A percentile compares a stretch with the other conserved stretches of the same genome.
Evolutionary conservation across 1,140 invertebrate species (phyloP).

Genomic region (Drosophila murphyi): DNA sequence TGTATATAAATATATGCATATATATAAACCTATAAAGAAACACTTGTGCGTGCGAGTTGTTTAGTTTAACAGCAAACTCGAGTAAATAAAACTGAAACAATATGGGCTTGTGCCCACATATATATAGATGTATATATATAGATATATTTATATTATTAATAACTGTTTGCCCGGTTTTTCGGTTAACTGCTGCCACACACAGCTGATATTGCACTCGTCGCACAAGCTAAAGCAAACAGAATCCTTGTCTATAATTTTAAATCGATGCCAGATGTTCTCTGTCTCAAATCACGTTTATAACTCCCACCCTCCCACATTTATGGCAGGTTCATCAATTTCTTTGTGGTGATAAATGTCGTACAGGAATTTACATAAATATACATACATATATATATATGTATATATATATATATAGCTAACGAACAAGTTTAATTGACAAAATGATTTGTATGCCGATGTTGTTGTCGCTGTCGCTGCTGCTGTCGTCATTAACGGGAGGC

Average conservation of each 20-base stretch:
- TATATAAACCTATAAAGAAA: slow-evolving; percentile 67
- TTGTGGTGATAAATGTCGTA: slow-evolving; percentile 73
- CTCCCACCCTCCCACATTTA: not conserved
- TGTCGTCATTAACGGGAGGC: slow-evolving; percentile 22
- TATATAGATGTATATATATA: too few species aligned
- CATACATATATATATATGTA: slow-evolving; percentile 61
- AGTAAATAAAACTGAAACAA: slow-evolving; percentile 76
- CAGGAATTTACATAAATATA: slow-evolving; percentile 76
- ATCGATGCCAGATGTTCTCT: slow-evolving; percentile 10
- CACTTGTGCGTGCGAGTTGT: slow-evolving; percentile 70
- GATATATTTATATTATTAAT: not conserved
- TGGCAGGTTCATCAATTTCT: slow-evolving; percentile 73
- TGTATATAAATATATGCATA: slow-evolving; percentile 65
- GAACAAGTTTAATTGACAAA: slow-evolving; percentile 61
- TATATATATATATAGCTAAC: slow-evolving; percentile 49
- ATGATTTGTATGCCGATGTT: slow-evolving; percentile 69
- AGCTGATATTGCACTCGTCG: not conserved
- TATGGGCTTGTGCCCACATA: slow-evolving; percentile 27
- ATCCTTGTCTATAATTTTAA: not conserved
- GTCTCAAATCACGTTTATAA: not conserved
- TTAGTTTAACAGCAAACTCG: slow-evolving; percentile 75
- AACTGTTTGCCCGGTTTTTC: slow-evolving; percentile 9
- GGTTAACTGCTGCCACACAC: slow-evolving; percentile 1
- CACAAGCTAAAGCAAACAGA: not conserved
- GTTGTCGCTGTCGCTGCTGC: slow-evolving; percentile 28